Evolutionary conservation across 2,888 invertebrate genomes (phyloP).

Genomic region (Acleris holmiana): DNA sequence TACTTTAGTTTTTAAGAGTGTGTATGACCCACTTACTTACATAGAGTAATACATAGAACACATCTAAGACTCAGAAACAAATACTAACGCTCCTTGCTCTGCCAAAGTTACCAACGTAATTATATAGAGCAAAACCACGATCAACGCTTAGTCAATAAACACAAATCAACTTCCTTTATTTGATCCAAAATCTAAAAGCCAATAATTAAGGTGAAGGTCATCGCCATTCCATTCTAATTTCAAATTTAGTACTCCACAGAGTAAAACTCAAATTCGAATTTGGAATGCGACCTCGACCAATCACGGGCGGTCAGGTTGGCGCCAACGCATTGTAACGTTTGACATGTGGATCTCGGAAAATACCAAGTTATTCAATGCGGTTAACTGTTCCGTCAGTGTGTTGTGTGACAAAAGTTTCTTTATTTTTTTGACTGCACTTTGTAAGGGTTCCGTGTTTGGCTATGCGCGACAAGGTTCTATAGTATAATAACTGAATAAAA

Average conservation of each 20-base stretch:
- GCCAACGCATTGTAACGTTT: neutral
- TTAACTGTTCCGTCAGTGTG: no score
- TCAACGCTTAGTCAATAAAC: conserved; percentile 40
- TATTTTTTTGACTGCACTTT: no score
- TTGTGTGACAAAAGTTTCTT: no score
- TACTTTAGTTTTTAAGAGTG: no score
- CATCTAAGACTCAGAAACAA: no score
- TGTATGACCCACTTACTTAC: no score
- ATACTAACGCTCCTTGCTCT: no score
- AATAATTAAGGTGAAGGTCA: conserved; percentile 39
- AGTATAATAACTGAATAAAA: no score
- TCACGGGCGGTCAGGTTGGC: conserved; percentile 44
- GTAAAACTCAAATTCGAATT: conserved; percentile 47
- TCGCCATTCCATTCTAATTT: conserved; percentile 42
- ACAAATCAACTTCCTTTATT: conserved; percentile 36
- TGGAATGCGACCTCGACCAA: conserved; percentile 52
- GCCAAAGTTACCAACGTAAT: neutral
- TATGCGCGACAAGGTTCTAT: no score
- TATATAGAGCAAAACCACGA: conserved; percentile 6
- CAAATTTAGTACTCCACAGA: conserved; percentile 48
- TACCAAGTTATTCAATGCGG: neutral
- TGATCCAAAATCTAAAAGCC: conserved; percentile 33
- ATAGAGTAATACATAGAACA: no score
- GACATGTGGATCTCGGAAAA: conserved; percentile 4
- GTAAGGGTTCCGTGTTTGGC: no score